These are phyloP conservation scores for Zoanthus sociatus DNA, from an alignment of 92 coral and sea anemone genomes.

Conservation along the genomic window DNA sequence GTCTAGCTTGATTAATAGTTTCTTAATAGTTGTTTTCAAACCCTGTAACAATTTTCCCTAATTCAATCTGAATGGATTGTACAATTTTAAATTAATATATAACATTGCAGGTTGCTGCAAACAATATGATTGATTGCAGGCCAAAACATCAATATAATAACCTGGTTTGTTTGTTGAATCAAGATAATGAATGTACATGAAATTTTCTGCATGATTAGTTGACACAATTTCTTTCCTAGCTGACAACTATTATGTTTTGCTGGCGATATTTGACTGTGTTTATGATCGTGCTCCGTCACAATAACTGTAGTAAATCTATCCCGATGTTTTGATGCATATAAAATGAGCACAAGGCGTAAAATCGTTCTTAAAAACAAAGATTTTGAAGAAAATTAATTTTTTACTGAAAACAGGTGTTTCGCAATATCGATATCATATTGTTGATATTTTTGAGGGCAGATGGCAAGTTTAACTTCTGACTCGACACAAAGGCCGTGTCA, in stretches of 20 bases:
- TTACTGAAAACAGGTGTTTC: slow-evolving; percentile 33
- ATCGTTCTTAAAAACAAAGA: slow-evolving; percentile 18
- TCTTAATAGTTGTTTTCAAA: slow-evolving; percentile 32
- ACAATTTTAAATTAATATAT: slow-evolving; percentile 38
- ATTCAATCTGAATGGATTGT: slow-evolving; percentile 6
- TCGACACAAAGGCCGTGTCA: slow-evolving; percentile 39
- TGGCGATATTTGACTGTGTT: not conserved
- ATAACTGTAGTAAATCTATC: not conserved
- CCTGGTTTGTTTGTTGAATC: slow-evolving; percentile 5
- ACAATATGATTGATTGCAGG: slow-evolving; percentile 33
- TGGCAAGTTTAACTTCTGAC: slow-evolving; percentile 40
- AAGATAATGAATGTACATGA: slow-evolving; percentile 22
- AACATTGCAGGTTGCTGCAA: slow-evolving; percentile 34
- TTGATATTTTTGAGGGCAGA: slow-evolving; percentile 38
- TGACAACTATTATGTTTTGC: not conserved
- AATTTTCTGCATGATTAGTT: slow-evolving; percentile 19
- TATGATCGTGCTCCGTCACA: not conserved
- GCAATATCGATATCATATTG: slow-evolving; percentile 36
- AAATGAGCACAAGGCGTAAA: not conserved
- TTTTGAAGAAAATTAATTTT: slow-evolving; percentile 5
- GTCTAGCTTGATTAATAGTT: slow-evolving; percentile 22
- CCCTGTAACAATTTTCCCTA: slow-evolving; percentile 14
- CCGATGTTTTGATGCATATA: not conserved
- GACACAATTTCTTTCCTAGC: slow-evolving; percentile 5
- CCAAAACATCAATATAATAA: slow-evolving; percentile 2